Conservation (phyloP, 37 sponge, comb jelly and placozoan genomes). For the Dysidea cf. avara region DNA sequence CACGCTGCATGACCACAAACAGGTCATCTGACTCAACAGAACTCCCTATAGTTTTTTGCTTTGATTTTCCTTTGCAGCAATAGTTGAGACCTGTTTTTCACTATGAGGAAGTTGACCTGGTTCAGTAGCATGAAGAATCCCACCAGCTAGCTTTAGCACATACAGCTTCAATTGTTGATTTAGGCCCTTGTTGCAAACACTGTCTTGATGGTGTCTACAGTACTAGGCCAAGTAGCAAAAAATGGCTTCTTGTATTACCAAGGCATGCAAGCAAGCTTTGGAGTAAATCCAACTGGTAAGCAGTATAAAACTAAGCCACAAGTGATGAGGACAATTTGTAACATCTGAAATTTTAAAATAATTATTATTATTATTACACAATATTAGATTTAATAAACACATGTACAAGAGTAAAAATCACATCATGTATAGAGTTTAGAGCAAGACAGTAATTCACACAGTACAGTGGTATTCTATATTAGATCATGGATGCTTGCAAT, state of each 20-base stretch:
- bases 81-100: slow-evolving; percentile 49
- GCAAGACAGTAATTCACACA: too few relatives aligned
- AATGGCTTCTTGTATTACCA: slow-evolving; percentile 49
- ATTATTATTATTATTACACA: too few relatives aligned
- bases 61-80: slow-evolving; percentile 3
- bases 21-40: slow-evolving; percentile 26
- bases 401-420: too few relatives aligned
- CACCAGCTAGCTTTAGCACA: slow-evolving; percentile 31
- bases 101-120: slow-evolving; percentile 41
- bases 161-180: slow-evolving; percentile 11
- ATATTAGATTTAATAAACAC: too few relatives aligned
- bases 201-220: slow-evolving; percentile 24
- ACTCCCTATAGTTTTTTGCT: not conserved
- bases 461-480: too few relatives aligned
- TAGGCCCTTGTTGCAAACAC: slow-evolving; percentile 21
- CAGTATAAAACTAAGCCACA: slow-evolving; percentile 42
- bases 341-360: too few relatives aligned
- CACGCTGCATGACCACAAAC: slow-evolving; percentile 50
- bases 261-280: slow-evolving; percentile 17
- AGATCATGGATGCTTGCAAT: too few relatives aligned
- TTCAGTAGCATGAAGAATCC: slow-evolving; percentile 28
- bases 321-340: slow-evolving; percentile 28
- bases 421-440: too few relatives aligned
- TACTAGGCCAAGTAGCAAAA: slow-evolving; percentile 53
- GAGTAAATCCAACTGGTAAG: slow-evolving; percentile 31